Evolutionary conservation across 2,113 vertebrate genomes (phyloP).

Genomic region (Platichthys flesus): DNA sequence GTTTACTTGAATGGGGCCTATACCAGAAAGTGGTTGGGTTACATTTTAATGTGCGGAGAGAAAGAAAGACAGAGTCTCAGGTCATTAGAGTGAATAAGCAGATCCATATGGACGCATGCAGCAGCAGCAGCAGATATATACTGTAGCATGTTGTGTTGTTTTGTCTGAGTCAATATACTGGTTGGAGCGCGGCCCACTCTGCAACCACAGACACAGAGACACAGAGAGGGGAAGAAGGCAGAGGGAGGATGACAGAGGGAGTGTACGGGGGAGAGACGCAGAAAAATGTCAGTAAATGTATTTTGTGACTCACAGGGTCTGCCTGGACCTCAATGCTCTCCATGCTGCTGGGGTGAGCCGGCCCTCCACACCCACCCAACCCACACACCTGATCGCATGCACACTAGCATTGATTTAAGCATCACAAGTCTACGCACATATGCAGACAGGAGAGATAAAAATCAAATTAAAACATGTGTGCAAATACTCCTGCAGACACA

Average conservation of each 20-base stretch:
- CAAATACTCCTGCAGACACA: too few relatives aligned
- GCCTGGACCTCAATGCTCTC: slow-evolving; percentile 79
- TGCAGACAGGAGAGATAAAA: too few relatives aligned
- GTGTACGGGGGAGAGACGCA: slow-evolving; percentile 22
- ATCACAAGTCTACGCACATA: too few relatives aligned
- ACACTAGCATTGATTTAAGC: slow-evolving; percentile 36
- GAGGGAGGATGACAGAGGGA: slow-evolving; percentile 43
- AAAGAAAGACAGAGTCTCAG: neutral
- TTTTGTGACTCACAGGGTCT: slow-evolving; percentile 77
- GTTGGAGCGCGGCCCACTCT: slow-evolving; percentile 42
- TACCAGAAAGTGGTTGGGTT: neutral
- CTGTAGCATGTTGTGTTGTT: slow-evolving; percentile 48
- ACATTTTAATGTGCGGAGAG: neutral
- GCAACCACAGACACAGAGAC: slow-evolving; percentile 45
- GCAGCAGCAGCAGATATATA: slow-evolving; percentile 23
- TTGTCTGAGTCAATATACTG: slow-evolving; percentile 47
- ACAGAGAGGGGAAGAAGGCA: slow-evolving; percentile 22
- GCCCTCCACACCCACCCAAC: slow-evolving; percentile 42
- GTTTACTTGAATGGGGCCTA: neutral
- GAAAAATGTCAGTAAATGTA: slow-evolving; percentile 61
- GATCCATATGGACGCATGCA: slow-evolving; percentile 29
- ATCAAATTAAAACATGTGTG: too few relatives aligned
- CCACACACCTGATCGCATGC: slow-evolving; percentile 19
- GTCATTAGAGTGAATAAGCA: slow-evolving; percentile 24
- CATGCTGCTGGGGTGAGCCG: slow-evolving; percentile 46